Evolutionary conservation across 2,888 invertebrate species (phyloP).

Genomic region (Byasa hedistus): DNA sequence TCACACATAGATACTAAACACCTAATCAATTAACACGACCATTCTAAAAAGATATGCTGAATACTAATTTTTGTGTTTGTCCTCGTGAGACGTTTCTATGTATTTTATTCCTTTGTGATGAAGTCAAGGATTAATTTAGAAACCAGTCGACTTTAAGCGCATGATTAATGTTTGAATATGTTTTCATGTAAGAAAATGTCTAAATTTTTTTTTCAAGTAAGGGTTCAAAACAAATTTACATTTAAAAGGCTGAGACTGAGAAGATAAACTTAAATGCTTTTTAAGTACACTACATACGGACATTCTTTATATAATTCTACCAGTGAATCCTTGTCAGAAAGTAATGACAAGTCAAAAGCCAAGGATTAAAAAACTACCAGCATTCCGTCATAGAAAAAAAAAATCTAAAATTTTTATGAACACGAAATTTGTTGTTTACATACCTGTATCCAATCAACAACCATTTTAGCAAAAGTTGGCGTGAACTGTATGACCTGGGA

Average conservation of each 20-base stretch:
- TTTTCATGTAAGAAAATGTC: not conserved
- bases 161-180: not conserved
- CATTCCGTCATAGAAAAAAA: too few relatives aligned
- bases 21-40: not conserved
- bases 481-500: constrained; percentile 88
- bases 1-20: not conserved
- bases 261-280: too few relatives aligned
- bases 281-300: too few relatives aligned
- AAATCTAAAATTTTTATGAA: too few relatives aligned
- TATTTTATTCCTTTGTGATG: not conserved
- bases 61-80: not conserved
- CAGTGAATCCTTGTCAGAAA: too few relatives aligned
- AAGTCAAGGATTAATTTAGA: not conserved
- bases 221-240: too few relatives aligned
- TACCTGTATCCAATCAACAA: constrained; percentile 86
- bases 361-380: too few relatives aligned
- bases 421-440: constrained; percentile 9
- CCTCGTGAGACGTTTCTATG: not conserved
- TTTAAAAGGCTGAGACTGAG: too few relatives aligned
- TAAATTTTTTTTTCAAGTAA: not conserved
- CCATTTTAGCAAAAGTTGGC: constrained; percentile 86
- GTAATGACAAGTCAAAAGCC: too few relatives aligned
- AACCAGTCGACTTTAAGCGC: not conserved
- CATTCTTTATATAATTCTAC: too few relatives aligned
- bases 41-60: not conserved